Base-by-base conservation (phyloP, 1,140 invertebrate species). In the Monomorium pharaonis region DNA sequence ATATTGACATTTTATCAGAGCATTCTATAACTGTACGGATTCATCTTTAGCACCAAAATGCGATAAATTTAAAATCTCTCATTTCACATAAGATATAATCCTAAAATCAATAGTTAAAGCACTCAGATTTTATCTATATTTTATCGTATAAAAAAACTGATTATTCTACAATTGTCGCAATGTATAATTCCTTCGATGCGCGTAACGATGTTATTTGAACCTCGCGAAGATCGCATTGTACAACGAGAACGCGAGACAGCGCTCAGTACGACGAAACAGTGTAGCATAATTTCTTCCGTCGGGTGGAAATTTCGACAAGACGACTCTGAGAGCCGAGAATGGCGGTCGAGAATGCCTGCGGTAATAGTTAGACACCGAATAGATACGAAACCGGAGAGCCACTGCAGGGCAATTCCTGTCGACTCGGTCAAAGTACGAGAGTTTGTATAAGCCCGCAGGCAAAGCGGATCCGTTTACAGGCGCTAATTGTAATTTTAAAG, bases 401-500 rank as follows among this genome's bases (percentile, higher is more conserved):
- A 72, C 18, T 54, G 72, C 30, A 47, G n/a, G 42, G 21, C 33
- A 60, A 18, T 18, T 58, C 58, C 33, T 44, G 62, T 56, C 62
- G 21, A 81, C 58, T 69, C 51, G 62, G 75, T 78, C 84, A 85
- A 85, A 85, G 84, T 77, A 78, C 75, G 76, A 30, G 84, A 76
- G 65, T 85, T 85, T 78, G 33, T 67, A 67, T 58, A 81, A 80
- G 85, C 58, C 78, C 85, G 60, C 62, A n/a, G 37, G 77, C 62
- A 44, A 83, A 37, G 77, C 65, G 56, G 54, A 89, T 89, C 60
- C 69, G 69, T 89, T 83, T 86, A 85, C 75, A 65, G 63, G 62
- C 60, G 75, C 70, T 85, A 83, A 86, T 91, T 88, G 88, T 85
- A 89, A 89, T 89, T 90, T 86, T 84, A 70, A 78, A 84, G 75